phyloP scores from a whole-genome alignment of 2,888 invertebrate species.

The Cataglyphis cursor region DNA sequence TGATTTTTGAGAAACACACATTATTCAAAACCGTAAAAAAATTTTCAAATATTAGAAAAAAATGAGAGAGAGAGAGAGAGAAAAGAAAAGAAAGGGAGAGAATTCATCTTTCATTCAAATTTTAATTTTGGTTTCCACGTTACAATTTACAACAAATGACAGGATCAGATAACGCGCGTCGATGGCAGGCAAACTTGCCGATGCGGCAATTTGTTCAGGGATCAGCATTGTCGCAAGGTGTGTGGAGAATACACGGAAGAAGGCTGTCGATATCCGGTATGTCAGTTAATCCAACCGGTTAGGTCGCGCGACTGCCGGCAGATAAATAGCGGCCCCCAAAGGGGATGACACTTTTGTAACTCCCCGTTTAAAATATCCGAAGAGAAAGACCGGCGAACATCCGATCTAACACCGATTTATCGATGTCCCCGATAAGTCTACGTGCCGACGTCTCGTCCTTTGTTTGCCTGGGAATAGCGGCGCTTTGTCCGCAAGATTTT shows the following conservation, averaged over 20 bases:
- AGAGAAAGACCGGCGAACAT: not conserved
- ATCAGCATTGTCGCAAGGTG: slow-evolving; percentile 39
- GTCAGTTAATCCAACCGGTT: slow-evolving; percentile 28
- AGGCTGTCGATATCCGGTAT: slow-evolving; percentile 46
- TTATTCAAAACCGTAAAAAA: not conserved
- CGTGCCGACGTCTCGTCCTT: slow-evolving; percentile 9
- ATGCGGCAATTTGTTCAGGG: slow-evolving; percentile 43
- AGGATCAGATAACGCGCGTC: slow-evolving; percentile 1
- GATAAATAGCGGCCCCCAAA: slow-evolving; percentile 18
- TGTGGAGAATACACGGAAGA: slow-evolving; percentile 10
- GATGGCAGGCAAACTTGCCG: slow-evolving; percentile 20
- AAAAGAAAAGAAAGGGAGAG: not conserved
- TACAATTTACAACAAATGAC: not conserved
- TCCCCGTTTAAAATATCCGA: slow-evolving; percentile 7
- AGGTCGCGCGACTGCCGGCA: not conserved
- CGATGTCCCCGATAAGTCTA: slow-evolving; percentile 28
- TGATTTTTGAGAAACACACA: not conserved
- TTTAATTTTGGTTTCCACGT: not conserved
- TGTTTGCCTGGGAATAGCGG: slow-evolving; percentile 5
- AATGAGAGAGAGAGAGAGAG: not conserved
- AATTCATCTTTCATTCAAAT: not conserved
- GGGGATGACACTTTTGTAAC: slow-evolving; percentile 26
- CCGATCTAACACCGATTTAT: slow-evolving; percentile 36
- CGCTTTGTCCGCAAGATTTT: slow-evolving; percentile 38
- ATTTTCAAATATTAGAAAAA: too few species aligned